phyloP scores from a whole-genome alignment of 2,888 invertebrate genomes.

The Quadroppia sp. region DNA sequence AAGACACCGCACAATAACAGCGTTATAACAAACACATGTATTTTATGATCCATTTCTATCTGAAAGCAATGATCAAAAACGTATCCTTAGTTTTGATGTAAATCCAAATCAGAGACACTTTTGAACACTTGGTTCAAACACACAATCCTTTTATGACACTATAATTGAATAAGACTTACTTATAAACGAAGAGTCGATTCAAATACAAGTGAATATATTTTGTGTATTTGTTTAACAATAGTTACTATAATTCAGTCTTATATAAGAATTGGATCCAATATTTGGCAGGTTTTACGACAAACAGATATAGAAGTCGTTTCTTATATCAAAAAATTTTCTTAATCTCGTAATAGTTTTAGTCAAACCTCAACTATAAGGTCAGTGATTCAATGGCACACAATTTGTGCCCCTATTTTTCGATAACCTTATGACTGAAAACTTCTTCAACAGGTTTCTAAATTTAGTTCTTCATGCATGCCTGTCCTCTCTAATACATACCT shows the following conservation, averaged over 20 bases:
- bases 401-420: neutral
- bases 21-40: neutral
- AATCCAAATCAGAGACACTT: too few relatives aligned
- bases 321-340: neutral
- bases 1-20: slow-evolving; percentile 5
- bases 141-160: too few relatives aligned
- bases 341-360: slow-evolving; percentile 3
- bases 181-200: neutral
- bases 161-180: slow-evolving; percentile 2
- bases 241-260: too few relatives aligned
- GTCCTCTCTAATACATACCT: neutral
- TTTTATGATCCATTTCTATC: neutral
- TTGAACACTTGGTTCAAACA: neutral
- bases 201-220: neutral
- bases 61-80: neutral
- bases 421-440: slow-evolving; percentile 2
- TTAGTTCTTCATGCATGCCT: slow-evolving; percentile 18
- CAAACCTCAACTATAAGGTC: slow-evolving; percentile 11
- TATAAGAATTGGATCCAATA: slow-evolving; percentile 4
- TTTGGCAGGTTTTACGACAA: neutral
- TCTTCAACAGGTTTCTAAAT: neutral
- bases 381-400: slow-evolving; percentile 3
- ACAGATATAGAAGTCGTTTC: neutral
- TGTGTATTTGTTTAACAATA: neutral
- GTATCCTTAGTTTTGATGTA: neutral